phyloP scores from a whole-genome alignment of 2,797 vertebrate genomes.

The Chromis chromis region DNA sequence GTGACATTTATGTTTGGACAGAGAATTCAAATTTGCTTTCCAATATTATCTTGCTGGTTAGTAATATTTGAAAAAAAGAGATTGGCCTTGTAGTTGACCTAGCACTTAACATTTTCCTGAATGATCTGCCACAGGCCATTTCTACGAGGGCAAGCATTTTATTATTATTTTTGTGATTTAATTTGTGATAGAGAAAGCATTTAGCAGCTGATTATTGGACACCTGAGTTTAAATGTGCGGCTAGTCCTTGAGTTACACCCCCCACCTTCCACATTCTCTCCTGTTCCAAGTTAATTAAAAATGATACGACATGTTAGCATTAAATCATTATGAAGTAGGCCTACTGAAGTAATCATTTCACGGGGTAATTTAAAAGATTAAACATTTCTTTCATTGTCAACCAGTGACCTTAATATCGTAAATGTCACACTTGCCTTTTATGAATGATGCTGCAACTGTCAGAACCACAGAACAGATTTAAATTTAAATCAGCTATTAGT shows the following conservation, averaged over 20 bases:
- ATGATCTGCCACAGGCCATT: constrained; percentile 6
- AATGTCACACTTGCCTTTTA: constrained; percentile 69
- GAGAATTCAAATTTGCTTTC: constrained; percentile 24
- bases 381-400: constrained; percentile 80
- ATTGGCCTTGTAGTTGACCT: constrained; percentile 11
- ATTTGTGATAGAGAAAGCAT: constrained; percentile 41
- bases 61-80: constrained; percentile 15
- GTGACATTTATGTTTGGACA: constrained; percentile 35
- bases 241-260: constrained; percentile 69
- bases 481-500: constrained; percentile 63
- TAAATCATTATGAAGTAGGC: constrained; percentile 78
- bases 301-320: constrained; percentile 80
- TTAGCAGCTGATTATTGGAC: constrained; percentile 31
- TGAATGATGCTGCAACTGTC: constrained; percentile 59
- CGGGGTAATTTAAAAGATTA: constrained; percentile 78
- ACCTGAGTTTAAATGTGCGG: constrained; percentile 62
- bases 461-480: constrained; percentile 52
- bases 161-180: constrained; percentile 30
- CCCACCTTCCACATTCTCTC: constrained; percentile 42
- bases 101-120: constrained; percentile 29
- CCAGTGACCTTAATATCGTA: constrained; percentile 76
- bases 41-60: constrained; percentile 1
- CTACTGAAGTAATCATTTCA: constrained; percentile 75
- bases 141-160: constrained; percentile 2
- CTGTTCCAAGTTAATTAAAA: constrained; percentile 83